Base-by-base conservation (phyloP, 2,797 vertebrate species). In the Leucoraja ocellata region DNA sequence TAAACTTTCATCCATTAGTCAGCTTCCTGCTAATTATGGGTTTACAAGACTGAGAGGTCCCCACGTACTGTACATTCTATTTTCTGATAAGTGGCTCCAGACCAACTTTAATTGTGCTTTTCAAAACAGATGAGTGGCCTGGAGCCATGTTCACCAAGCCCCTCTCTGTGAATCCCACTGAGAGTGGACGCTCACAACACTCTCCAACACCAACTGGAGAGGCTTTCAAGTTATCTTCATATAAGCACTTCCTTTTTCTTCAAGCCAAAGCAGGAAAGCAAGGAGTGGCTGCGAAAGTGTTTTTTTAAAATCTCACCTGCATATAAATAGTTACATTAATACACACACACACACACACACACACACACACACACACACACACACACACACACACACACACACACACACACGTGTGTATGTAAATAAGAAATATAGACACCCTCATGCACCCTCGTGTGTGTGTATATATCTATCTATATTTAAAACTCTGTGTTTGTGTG, bases 211-310 rank as follows among this genome's bases (percentile, higher is more conserved):
- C 65, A 79, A 79, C 68, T 18, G 36, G 18, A 68, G n/a, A n/a
- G 32, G n/a, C 84, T 68, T 88, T 88, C 84, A 88, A 88, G 84
- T 88, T 88, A 88, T 88, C 68, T 88, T 88, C 68, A 88, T 36
- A 21, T 23, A 36, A 4, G 1, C 36, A 88, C 16, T 88, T 32
- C 32, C 5, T 68, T 88, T 88, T 88, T 9, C 16, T 74, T 74
- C 21, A 74, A 68, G 39, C 63, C n/a, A 88, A 63, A 88, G 65
- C 61, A 88, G 46, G 39, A 76, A 76, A 54, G 46, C 46, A 54
- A 54, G 46, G 39, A 58, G 39, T 92, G 61, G 13, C 84, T 65
- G 84, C 46, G n/a, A n/a, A 88, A 32, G 11, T 88, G 36, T 88
- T 65, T 61, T 88, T 32, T 88, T n/a, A n/a, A 4, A 46, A 92